Evolutionary conservation across 2,113 vertebrate genomes (phyloP), one percentile per base, ranked within the genome.

Genomic region (Callipepla squamata): DNA sequence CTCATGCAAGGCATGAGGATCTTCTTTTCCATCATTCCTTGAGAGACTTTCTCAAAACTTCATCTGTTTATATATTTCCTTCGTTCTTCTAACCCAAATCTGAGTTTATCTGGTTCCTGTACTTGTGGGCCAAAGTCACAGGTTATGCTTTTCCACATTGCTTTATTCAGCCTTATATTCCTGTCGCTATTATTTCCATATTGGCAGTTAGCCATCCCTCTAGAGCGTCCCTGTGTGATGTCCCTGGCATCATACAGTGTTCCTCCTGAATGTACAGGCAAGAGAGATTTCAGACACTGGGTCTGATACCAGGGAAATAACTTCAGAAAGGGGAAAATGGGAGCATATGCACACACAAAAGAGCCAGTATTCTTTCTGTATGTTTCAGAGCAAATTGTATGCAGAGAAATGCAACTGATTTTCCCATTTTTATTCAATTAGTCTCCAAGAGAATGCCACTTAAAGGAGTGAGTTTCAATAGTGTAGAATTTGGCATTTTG

Each of bases 341-440:
- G 11, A 73, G 13, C 17, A 45, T 15, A 66, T 48, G 13, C 7
- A 17, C 15, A 9, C n/a, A 69, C n/a, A 32, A 45, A 55, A 84
- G 13, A 70, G 18, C 9, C 32, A 12, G 11, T 13, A 13, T 14
- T 40, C 25, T n/a, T 57, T 67, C 82, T 76, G 11, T 40, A 1
- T 30, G 32, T 65, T 79, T 73, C 78, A 65, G n/a, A 68, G 40
- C 28, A 57, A 86, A 67, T 50, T 55, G 32, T 75, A 18, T 63
- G 28, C 26, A 25, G 22, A 81, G 58, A 58, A 79, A 38, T 0
- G 17, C 19, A 47, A 22, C 15, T 30, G 47, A 14, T 45, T 0
- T 68, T 40, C 4, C 13, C 9, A 32, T 32, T 28, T 85, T 68
- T 82, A 61, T 62, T 44, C 50, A 10, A 3, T 58, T 91, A 0